A percentile compares a stretch with the other conserved stretches of the same genome.
These are phyloP conservation scores for Sinocyclocheilus grahami DNA, from an alignment of 2,113 vertebrate genomes.

Conservation along the genomic window DNA sequence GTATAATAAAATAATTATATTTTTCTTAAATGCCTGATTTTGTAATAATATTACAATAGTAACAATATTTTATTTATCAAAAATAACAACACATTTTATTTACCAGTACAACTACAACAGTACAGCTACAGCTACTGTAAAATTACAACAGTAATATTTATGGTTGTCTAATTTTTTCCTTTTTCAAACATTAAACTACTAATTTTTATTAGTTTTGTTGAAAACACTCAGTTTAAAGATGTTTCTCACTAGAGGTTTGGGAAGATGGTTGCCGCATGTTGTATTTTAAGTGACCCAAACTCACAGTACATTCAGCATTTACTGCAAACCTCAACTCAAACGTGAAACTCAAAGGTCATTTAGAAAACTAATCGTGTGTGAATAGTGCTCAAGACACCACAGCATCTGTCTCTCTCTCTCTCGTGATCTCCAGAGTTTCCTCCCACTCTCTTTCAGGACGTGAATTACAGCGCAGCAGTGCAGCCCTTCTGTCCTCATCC, in stretches of 20 bases:
- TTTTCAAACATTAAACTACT: too few relatives aligned
- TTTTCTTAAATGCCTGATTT: too few relatives aligned
- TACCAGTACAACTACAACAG: too few relatives aligned
- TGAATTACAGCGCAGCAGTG: slow-evolving; percentile 11
- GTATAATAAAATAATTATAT: too few relatives aligned
- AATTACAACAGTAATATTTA: too few relatives aligned
- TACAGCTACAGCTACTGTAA: too few relatives aligned
- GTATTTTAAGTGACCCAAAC: neutral
- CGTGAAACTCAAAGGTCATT: neutral
- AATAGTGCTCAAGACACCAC: neutral
- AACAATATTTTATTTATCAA: too few relatives aligned
- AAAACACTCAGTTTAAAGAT: neutral
- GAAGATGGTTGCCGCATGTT: neutral
- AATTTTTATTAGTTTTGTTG: neutral
- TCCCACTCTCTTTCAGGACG: slow-evolving; percentile 3
- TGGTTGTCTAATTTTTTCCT: too few relatives aligned
- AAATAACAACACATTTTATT: too few relatives aligned
- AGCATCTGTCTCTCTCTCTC: neutral
- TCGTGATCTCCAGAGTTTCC: neutral
- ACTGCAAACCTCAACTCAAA: neutral
- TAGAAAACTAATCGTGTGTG: neutral
- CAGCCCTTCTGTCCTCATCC: neutral
- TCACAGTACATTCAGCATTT: neutral
- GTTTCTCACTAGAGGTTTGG: neutral
- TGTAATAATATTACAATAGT: too few relatives aligned